phyloP scores from a whole-genome alignment of 2,888 invertebrate species.

The Lasioglossum marginatum region DNA sequence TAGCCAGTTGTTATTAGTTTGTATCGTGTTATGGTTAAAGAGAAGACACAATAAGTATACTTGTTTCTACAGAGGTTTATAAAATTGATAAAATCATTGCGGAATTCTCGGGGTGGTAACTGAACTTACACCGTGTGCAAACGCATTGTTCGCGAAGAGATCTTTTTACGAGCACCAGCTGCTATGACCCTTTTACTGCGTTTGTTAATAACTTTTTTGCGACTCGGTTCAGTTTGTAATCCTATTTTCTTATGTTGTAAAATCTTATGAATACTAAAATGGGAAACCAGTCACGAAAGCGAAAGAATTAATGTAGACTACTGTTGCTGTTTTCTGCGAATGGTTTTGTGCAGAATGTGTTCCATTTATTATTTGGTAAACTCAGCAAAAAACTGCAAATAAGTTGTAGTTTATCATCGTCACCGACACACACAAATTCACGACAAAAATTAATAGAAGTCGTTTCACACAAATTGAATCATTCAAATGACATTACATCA shows the following conservation, averaged over 20 bases:
- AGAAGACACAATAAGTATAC: not conserved
- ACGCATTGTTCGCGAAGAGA: conserved; percentile 27
- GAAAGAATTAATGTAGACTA: conserved; percentile 19
- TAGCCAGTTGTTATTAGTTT: not conserved
- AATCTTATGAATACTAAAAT: conserved; percentile 49
- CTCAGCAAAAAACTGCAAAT: not conserved
- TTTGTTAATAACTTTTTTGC: conserved; percentile 58
- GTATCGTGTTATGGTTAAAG: not conserved
- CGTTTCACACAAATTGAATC: not conserved
- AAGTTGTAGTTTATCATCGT: not conserved
- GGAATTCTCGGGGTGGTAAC: conserved; percentile 5
- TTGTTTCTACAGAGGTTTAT: not conserved
- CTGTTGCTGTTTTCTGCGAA: not conserved
- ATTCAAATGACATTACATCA: not conserved
- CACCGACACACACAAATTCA: not conserved
- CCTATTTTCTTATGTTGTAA: conserved; percentile 27
- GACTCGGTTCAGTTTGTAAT: conserved; percentile 29
- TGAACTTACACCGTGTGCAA: conserved; percentile 5
- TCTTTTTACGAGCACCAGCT: conserved; percentile 34
- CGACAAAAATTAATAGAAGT: not conserved
- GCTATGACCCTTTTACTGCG: conserved; percentile 39
- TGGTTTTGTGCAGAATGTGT: not conserved
- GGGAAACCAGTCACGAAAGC: conserved; percentile 17
- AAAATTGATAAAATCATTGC: not conserved
- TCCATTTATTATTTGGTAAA: not conserved